Evolutionary conservation across 2,113 vertebrate species (phyloP), one percentile per base, ranked within the genome.

Genomic region (Eira barbara): DNA sequence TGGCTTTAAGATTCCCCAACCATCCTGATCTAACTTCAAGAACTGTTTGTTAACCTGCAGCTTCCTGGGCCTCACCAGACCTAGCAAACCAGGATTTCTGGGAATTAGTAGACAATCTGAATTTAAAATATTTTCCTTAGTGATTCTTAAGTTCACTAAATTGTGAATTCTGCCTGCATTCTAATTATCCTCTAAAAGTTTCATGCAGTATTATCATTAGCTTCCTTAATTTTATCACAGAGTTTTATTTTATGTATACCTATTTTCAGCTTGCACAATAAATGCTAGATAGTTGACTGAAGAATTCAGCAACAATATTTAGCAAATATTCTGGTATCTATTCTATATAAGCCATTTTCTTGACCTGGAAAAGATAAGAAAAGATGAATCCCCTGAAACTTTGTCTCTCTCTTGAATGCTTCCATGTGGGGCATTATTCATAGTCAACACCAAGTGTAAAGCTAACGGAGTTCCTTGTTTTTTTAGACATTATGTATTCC

Each of bases 191-290:
- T 89, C 20, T 52, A 71, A 84, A 91, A 45, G 47, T 57, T 94
- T 93, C 39, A 57, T 65, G 34, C 20, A 20, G 84, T 79, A 39
- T 55, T 18, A 34, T 59, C 63, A 69, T 94, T 13, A 14, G 4
- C 69, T 67, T 90, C 34, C 18, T 95, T 86, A 78, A 59, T 55
- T 96, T 36, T 20, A 73, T 71, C 23, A 90, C 27, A 82, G 6
- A 80, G 27, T 88, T 76, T 95, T 84, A n/a, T 87, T 80, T 95
- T 84, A 91, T 84, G 61, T 97, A 52, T 65, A 81, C 91, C 21
- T 85, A n/a, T 81, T 25, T 94, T 91, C 8, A 83, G n/a, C 52
- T 31, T 84, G 52, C n/a, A 27, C 55, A 59, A 49, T 79, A 88
- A 57, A 15, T 81, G 47, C 31, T 86, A 86, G 49, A 49, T 55